Evolutionary conservation across 2,888 invertebrate genomes (phyloP), one percentile per base, ranked within the genome.

Genomic region (Ametastegia equiseti): DNA sequence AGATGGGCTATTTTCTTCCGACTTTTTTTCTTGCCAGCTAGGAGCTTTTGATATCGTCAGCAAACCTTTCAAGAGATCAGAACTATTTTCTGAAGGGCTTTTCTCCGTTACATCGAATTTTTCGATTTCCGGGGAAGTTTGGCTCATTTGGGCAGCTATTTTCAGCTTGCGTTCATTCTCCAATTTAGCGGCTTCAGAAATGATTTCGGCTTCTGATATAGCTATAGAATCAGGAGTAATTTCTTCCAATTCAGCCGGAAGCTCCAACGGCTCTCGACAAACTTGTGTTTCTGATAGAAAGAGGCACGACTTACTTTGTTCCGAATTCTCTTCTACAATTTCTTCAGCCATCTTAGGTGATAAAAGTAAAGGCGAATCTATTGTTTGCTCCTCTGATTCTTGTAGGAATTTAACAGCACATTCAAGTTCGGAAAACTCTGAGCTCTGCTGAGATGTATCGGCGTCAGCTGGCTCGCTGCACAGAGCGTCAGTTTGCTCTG

Each of bases 351-450:
- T 81, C 81, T 89, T 89, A 7, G 89, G 87, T 15, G 89, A 88
- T 15, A 89, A 80, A 2, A 82, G 86, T 15, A 92, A 84, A 83
- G 92, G 83, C 86, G 90, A 87, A 86, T 93, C 87, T 89, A 92
- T 89, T 88, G 92, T 84, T 85, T 93, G 86, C 80, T 93, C 85
- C 90, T 92, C 90, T 81, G 91, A 90, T 77, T 91, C 90, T 82
- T 90, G 91, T 30, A 91, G 84, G 80, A 90, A 91, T 81, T 91
- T 91, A 1, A 91, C 91, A 15, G 91, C 90, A 19, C 89, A 89
- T 82, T 91, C 91, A 11, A 91, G 83, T 78, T 91, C 91, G 3
- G 89, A 89, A 79, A 89, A 89, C 63, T 90, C 91, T 33, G 88
- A 85, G 36, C 84, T 89, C 0, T 83, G 82, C n/a, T 83, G 83